Percentiles rank a stretch among this genome's conserved stretches.
phyloP scores from a whole-genome alignment of 2,888 invertebrate genomes.

The Scrobipalpa atriplicella region DNA sequence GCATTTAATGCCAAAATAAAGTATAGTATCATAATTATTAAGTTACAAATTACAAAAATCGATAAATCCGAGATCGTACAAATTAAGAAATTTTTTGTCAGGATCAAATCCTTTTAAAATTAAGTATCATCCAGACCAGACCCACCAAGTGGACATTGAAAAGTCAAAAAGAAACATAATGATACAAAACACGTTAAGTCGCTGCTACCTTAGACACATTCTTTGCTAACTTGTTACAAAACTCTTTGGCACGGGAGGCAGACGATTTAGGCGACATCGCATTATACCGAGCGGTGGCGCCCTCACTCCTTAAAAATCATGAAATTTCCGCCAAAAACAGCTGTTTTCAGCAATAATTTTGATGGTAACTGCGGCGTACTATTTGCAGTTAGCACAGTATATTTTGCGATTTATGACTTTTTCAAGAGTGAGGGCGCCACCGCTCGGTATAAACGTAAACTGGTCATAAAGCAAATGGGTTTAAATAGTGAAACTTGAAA shows the following conservation, averaged over 20 bases:
- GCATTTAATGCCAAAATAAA: not conserved
- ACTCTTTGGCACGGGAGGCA: not conserved
- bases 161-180: not conserved
- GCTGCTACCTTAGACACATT: not conserved
- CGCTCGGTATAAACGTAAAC: no score
- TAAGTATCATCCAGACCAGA: not conserved
- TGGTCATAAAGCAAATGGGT: no score
- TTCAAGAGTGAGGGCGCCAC: no score
- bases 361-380: no score
- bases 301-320: no score
- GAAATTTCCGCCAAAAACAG: no score
- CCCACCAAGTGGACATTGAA: not conserved
- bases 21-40: not conserved
- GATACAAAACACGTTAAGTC: not conserved
- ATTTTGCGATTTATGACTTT: no score
- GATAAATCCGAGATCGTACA: not conserved
- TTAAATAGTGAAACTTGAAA: no score
- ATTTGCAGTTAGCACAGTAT: not conserved
- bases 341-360: no score
- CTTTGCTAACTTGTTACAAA: conserved; percentile 13
- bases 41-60: not conserved
- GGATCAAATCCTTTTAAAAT: not conserved
- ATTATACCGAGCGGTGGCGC: no score
- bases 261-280: not conserved
- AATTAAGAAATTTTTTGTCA: not conserved